Base-by-base conservation (phyloP, 2,113 vertebrate genomes). In the Taurulus bubalis region DNA sequence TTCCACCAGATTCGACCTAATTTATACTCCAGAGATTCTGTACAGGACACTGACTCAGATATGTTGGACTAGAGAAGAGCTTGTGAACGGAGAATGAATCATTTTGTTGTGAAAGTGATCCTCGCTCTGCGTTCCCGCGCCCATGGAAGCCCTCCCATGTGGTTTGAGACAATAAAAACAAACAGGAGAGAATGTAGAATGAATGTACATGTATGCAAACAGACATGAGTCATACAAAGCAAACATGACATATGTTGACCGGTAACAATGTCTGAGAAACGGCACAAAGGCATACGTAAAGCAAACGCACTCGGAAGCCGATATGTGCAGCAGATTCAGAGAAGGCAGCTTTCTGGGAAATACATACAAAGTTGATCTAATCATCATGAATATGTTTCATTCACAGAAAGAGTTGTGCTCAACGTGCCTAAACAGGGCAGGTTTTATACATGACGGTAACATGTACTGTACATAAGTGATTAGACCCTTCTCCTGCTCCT, bases 321-420 rank as follows among this genome's bases (percentile, higher is more conserved):
- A 15, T 18, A 24, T 28, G 20, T 62, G n/a, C 38, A 72, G 65
- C 2, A 47, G 24, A 45, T 53, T 65, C n/a, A 45, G 55, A 71
- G 62, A 75, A 82, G 64, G 60, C 66, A 71, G 8, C 49, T 40
- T 75, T 68, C 71, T 71, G 42, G 22, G 24, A 56, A 60, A 81
- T 81, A 59, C 66, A 69, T 65, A 72, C 51, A n/a, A 84, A 74
- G 42, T 12, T 66, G 42, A 56, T 56, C 34, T 36, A 15, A 42
- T 71, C 24, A n/a, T 64, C 49, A 82, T 53, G 69, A 71, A 87
- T 59, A 75, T 4, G 55, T 82, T 74, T 73, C 15, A 71, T 30
- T 55, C 24, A 68, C 4, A 78, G 67, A 79, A 9, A 4, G 32
- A 47, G 32, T 22, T 76, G 63, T n/a, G 20, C 0, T 73, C 40